A percentile compares a stretch with the other conserved stretches of the same genome.
Conservation (phyloP, 1,140 invertebrate genomes). For the Cotesia vestalis region DNA sequence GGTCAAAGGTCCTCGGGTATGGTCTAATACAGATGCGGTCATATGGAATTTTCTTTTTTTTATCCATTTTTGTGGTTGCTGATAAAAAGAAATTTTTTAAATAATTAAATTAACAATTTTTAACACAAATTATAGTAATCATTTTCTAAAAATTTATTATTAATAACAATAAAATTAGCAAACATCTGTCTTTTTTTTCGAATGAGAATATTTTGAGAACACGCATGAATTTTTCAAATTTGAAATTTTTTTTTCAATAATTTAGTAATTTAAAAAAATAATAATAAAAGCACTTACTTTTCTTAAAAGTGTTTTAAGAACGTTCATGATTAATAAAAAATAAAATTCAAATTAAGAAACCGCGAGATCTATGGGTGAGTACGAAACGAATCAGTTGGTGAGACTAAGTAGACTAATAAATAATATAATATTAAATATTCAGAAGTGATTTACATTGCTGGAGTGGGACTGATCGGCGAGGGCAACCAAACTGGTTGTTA, state of each 20-base stretch:
- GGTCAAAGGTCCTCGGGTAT: constrained; percentile 68
- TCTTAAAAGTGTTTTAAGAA: constrained; percentile 18
- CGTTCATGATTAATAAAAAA: constrained; percentile 24
- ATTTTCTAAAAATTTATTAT: neutral
- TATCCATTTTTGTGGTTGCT: constrained; percentile 48
- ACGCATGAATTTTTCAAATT: no score
- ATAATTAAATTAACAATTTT: constrained; percentile 25
- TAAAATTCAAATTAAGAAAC: neutral
- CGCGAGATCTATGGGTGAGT: neutral
- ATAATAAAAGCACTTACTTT: constrained; percentile 26
- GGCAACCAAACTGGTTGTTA: constrained; percentile 32
- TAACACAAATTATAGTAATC: constrained; percentile 2
- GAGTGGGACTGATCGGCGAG: constrained; percentile 27
- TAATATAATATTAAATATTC: no score
- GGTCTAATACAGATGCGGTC: constrained; percentile 37
- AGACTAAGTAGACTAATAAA: constrained; percentile 20
- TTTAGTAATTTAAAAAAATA: neutral
- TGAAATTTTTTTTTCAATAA: neutral
- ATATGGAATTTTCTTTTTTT: constrained; percentile 45
- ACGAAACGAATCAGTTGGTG: neutral
- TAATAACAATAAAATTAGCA: no score
- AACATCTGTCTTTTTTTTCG: no score
- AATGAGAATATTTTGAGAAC: no score
- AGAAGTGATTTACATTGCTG: constrained; percentile 9
- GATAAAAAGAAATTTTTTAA: constrained; percentile 1